A percentile compares a stretch with the other conserved stretches of the same genome.
Evolutionary conservation across 2,797 vertebrate genomes (phyloP).

Genomic region (Tokudaia muenninki): DNA sequence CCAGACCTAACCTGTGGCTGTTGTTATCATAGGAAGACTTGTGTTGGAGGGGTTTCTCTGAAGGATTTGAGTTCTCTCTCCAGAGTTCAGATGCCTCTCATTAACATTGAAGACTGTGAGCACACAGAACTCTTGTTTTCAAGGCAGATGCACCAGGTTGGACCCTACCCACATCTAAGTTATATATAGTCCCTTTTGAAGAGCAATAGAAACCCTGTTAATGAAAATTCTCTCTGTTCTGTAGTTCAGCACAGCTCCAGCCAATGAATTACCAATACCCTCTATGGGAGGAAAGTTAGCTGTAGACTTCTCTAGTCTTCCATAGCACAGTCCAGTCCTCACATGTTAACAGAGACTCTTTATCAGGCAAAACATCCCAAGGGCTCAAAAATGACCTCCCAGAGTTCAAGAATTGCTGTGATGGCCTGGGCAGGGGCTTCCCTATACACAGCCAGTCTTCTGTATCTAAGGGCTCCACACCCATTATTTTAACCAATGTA

Average conservation of each 20-base stretch:
- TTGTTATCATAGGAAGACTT: background rate
- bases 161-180: background rate
- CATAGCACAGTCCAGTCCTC: background rate
- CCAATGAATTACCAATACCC: rapidly evolving
- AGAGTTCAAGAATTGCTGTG: background rate
- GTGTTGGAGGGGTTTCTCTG: background rate
- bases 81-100: background rate
- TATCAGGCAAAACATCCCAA: background rate
- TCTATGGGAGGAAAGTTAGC: background rate
- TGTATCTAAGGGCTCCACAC: background rate
- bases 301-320: background rate
- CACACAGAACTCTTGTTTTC: background rate
- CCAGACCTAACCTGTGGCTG: background rate
- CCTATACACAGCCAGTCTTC: background rate
- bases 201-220: background rate
- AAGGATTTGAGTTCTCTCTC: background rate
- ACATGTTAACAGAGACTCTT: background rate
- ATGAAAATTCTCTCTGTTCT: background rate
- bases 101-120: background rate
- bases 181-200: background rate
- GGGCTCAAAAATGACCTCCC: background rate
- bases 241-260: background rate
- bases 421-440: background rate
- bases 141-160: background rate
- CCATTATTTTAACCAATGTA: background rate